A percentile compares a stretch with the other conserved stretches of the same genome.
Conservation (phyloP, 2,888 invertebrate genomes). For the Mythimna loreyi region DNA sequence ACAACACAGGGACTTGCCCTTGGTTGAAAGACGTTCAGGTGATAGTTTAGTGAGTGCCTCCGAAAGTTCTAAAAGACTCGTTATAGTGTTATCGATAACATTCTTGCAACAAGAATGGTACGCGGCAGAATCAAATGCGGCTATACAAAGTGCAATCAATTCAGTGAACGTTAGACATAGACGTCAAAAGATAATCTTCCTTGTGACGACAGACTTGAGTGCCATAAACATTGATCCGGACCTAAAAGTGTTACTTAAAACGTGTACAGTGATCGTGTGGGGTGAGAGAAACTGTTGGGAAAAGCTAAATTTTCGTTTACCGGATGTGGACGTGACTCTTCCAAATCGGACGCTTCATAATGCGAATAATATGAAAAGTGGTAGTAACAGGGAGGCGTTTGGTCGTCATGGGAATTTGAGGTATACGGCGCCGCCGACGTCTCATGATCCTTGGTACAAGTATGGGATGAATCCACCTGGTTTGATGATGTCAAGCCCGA, state of each 20-base stretch:
- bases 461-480: constrained; percentile 89
- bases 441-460: constrained; percentile 90
- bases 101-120: constrained; percentile 96
- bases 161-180: constrained; percentile 92
- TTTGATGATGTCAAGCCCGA: constrained; percentile 91
- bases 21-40: constrained; percentile 90
- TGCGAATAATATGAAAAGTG: constrained; percentile 87
- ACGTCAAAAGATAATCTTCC: constrained; percentile 91
- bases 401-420: constrained; percentile 88
- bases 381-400: constrained; percentile 87
- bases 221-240: constrained; percentile 94
- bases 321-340: constrained; percentile 92
- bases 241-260: constrained; percentile 93
- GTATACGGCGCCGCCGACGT: constrained; percentile 89
- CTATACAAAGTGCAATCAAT: constrained; percentile 93
- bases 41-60: constrained; percentile 89
- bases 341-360: constrained; percentile 91
- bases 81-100: constrained; percentile 95
- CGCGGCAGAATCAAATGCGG: constrained; percentile 95
- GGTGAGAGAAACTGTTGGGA: constrained; percentile 97
- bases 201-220: constrained; percentile 90
- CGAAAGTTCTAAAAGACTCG: constrained; percentile 93
- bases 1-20: constrained; percentile 92
- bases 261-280: constrained; percentile 94
- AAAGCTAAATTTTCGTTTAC: constrained; percentile 95